Evolutionary conservation across 2,888 invertebrate species (phyloP).

Genomic region (Drosophila dives): DNA sequence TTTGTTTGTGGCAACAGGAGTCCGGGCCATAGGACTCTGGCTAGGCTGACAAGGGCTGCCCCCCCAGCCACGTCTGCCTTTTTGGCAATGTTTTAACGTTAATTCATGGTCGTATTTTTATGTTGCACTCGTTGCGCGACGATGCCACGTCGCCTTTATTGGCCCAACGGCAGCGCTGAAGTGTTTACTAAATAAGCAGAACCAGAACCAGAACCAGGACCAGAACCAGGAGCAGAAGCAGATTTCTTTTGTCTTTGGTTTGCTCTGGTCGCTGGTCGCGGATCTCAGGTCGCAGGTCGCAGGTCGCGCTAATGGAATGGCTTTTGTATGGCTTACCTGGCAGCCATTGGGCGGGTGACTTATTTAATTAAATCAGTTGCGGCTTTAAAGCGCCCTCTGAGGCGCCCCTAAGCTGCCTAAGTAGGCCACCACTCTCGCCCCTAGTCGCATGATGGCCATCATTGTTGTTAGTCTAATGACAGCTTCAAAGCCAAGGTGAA

Average conservation of each 20-base stretch:
- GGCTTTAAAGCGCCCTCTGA: constrained; percentile 54
- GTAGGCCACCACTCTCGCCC: constrained; percentile 29
- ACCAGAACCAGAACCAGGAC: not conserved
- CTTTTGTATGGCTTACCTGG: constrained; percentile 70
- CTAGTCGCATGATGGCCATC: constrained; percentile 19
- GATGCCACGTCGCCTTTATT: constrained; percentile 61
- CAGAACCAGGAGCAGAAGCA: constrained; percentile 50
- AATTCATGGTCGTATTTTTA: constrained; percentile 82
- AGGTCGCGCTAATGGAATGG: constrained; percentile 68
- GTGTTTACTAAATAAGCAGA: constrained; percentile 78
- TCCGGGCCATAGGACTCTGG: constrained; percentile 4
- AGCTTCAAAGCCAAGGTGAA: constrained; percentile 35
- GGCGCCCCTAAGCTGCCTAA: constrained; percentile 48
- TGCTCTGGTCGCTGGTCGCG: not conserved
- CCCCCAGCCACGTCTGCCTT: constrained; percentile 38
- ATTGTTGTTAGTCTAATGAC: constrained; percentile 50
- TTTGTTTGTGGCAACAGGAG: constrained; percentile 69
- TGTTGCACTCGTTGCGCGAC: constrained; percentile 73
- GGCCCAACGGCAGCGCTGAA: constrained; percentile 63
- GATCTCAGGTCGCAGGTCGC: constrained; percentile 18
- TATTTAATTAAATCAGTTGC: constrained; percentile 73
- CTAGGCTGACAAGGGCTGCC: not conserved
- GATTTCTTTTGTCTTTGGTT: constrained; percentile 53
- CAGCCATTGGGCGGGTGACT: constrained; percentile 55
- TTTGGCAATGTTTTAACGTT: constrained; percentile 81